Evolutionary conservation across 2,888 invertebrate species (phyloP), one percentile per base, ranked within the genome.

Genomic region (Lobophora halterata): DNA sequence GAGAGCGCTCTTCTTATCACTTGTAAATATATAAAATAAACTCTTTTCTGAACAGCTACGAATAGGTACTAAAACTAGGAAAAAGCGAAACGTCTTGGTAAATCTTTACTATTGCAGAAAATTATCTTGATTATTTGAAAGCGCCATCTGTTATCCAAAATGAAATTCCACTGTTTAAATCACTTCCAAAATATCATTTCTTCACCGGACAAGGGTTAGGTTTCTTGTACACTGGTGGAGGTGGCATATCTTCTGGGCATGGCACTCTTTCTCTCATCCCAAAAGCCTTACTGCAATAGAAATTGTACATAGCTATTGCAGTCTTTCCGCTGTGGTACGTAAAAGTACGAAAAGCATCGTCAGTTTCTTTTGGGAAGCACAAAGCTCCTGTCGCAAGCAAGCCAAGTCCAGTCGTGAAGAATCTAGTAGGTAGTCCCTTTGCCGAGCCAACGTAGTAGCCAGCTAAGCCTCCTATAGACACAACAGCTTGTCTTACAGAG

Each of bases 291-390:
- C 46, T 39, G 24, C 70, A 75, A 1, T 45, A 16, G 0, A 6
- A 7, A 18, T 77, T 79, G 5, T 68, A 71, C 0, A 67, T 0
- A 0, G 8, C 8, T 0, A 76, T 4, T 0, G 46, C 28, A 0
- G 39, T 0, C 10, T 71, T 71, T 0, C 57, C 67, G 0, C 55
- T 6, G 0, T 45, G 24, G 9, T 57, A 71, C 0, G 61, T 31
- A 0, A 59, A 35, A 0, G 48, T 42, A 37, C 79, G 61, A 11
- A 83, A 67, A 0, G 47, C 28, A 1, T 63, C 57, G 24, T 83
- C 82, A 0, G 78, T 77, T 39, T 77, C 74, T n/a, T 71, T 63
- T 0, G 80, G 79, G 12, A 77, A 79, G 45, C 73, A 72, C 0
- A 79, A 12, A 0, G 73, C 65, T 0, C 79, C 80, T 1, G 64